Evolutionary conservation across 2,113 vertebrate species (phyloP).

Genomic region (Muntiacus muntjak): DNA sequence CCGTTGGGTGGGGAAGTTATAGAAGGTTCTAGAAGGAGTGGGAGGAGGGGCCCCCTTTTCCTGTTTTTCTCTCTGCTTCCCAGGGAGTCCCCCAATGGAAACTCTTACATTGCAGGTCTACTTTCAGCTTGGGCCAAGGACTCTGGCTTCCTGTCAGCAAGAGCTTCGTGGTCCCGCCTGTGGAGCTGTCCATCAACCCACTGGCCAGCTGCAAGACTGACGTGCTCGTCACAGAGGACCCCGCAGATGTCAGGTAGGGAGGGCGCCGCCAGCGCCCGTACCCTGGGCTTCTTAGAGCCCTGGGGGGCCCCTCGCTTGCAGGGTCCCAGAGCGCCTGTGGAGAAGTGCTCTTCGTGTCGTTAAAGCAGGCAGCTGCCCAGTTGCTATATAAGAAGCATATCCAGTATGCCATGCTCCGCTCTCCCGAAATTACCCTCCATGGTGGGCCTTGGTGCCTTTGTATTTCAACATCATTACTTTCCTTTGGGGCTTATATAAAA

Average conservation of each 20-base stretch:
- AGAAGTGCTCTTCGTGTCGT: background rate
- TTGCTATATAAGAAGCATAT: background rate
- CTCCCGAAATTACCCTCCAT: background rate
- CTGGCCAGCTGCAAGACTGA: constrained; percentile 99
- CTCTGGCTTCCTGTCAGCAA: constrained; percentile 99
- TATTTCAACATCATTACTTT: background rate
- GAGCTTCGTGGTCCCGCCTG: constrained; percentile 96
- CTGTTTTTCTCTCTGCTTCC: constrained; percentile 57
- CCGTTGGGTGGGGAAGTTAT: background rate
- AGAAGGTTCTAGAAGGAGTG: background rate
- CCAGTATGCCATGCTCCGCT: background rate
- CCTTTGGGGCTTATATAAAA: background rate
- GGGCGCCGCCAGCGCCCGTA: background rate
- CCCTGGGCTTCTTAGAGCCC: background rate
- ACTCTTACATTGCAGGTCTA: constrained; percentile 87
- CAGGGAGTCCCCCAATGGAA: constrained; percentile 73
- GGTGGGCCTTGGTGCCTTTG: background rate
- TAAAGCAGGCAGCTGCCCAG: background rate
- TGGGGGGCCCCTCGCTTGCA: background rate
- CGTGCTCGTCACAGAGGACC: constrained; percentile 95
- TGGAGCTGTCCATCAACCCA: constrained; percentile 98
- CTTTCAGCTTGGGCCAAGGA: constrained; percentile 97
- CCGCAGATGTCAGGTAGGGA: constrained; percentile 96
- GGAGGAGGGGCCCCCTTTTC: constrained; percentile 12
- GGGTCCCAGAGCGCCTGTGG: background rate